A percentile compares a stretch with the other conserved stretches of the same genome.
phyloP scores from a whole-genome alignment of 1,140 invertebrate genomes.

The Samia ricini region DNA sequence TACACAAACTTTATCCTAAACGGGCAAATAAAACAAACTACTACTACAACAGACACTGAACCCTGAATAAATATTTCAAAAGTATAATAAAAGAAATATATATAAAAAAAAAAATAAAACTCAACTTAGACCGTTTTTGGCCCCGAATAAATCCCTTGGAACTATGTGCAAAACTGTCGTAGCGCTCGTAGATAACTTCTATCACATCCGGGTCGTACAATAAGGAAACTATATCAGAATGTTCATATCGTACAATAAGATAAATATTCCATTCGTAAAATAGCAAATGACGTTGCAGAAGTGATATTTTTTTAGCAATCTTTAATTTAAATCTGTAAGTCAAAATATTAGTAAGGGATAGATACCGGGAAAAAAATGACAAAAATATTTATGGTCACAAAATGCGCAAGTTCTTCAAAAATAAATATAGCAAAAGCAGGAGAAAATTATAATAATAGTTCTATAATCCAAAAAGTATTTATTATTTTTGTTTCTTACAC shows the following conservation, averaged over 20 bases:
- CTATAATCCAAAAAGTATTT: too few relatives aligned
- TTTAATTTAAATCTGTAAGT: too few relatives aligned
- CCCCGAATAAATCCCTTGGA: slow-evolving; percentile 14
- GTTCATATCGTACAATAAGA: not conserved
- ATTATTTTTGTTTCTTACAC: too few relatives aligned
- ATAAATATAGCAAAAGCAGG: too few relatives aligned
- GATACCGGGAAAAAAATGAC: too few relatives aligned
- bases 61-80: slow-evolving; percentile 6
- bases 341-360: too few relatives aligned
- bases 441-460: too few relatives aligned
- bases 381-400: too few relatives aligned
- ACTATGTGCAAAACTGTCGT: slow-evolving; percentile 10
- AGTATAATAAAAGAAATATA: slow-evolving; percentile 12
- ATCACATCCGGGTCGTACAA: not conserved
- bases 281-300: too few relatives aligned
- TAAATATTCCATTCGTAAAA: too few relatives aligned
- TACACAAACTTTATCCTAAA: not conserved
- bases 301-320: too few relatives aligned
- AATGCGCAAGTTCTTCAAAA: too few relatives aligned
- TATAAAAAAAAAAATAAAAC: slow-evolving; percentile 9
- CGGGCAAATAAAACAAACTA: not conserved
- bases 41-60: not conserved
- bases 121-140: slow-evolving; percentile 7
- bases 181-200: slow-evolving; percentile 1
- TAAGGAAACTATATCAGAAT: not conserved